Evolutionary conservation across 1,140 invertebrate species (phyloP), one percentile per base, ranked within the genome.

Genomic region (Dendroctonus valens): DNA sequence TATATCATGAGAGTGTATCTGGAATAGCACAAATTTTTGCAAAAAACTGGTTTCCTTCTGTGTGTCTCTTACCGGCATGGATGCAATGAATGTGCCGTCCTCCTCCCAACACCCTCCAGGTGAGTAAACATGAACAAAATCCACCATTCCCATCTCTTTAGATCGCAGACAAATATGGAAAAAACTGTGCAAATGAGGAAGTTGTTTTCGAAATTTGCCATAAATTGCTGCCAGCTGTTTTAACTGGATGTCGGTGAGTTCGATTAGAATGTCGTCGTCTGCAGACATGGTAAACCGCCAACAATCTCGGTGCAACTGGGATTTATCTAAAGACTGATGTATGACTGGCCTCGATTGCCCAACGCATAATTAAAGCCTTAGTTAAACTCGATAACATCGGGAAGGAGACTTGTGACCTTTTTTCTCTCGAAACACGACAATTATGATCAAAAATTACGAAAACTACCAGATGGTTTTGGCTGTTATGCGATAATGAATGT

Each of bases 81-180:
- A 41, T 9, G 51, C 61, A 37, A 64, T 12, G 42, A 64, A 64
- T n/a, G 61, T 64, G 5, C 61, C 61, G 38, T 64, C 61, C n/a
- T 64, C 61, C 40, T 37, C 6, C 61, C 61, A 64, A 39, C 51
- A 64, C 7, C 48, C 12, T 55, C 26, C 12, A 0, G 61, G 61
- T 4, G 61, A 64, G 39, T 37, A 55, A 44, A 64, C 37, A 0
- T 14, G 26, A 4, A 64, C 51, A 44, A 38, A 55, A 48, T 55
- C 44, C 37, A 11, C 9, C 41, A 48, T 55, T 7, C 41, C 41
- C 8, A 64, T 7, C 9, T 11, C 7, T 41, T 51, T 54, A 7
- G 61, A 54, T 38, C 55, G 54, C 3, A 64, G 26, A 41, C 61
- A 64, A 7, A 7, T 46, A 38, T 64, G 41, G 3, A 64, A n/a